Conservation (phyloP, 2,888 invertebrate species). For the Tenthredo mesomela region DNA sequence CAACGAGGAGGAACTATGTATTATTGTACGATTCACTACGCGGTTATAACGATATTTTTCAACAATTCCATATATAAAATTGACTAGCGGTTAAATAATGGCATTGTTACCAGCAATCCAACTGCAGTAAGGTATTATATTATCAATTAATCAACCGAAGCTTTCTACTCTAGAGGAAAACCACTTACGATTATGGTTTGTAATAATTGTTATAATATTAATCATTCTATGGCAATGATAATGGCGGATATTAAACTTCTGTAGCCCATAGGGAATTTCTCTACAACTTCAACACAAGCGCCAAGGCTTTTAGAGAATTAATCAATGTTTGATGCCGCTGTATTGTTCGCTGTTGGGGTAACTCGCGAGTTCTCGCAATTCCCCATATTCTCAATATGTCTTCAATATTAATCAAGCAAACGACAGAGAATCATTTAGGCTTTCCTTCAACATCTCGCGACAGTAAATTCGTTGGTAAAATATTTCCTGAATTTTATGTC, state of each 20-base stretch:
- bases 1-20: background rate
- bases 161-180: slow-evolving; percentile 11
- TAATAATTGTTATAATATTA: slow-evolving; percentile 19
- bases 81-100: slow-evolving; percentile 19
- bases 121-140: background rate
- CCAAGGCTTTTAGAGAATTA: background rate
- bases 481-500: background rate
- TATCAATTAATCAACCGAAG: background rate
- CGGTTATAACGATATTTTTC: slow-evolving; percentile 9
- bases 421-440: background rate
- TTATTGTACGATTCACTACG: background rate
- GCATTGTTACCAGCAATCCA: background rate
- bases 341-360: slow-evolving; percentile 16
- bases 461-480: background rate
- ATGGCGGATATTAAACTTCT: background rate
- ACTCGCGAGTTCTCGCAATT: slow-evolving; percentile 3
- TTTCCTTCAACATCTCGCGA: background rate
- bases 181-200: slow-evolving; percentile 6
- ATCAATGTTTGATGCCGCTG: slow-evolving; percentile 27
- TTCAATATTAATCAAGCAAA: slow-evolving; percentile 23
- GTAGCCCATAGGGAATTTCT: background rate
- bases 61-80: slow-evolving; percentile 28
- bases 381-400: background rate
- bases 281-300: slow-evolving; percentile 26
- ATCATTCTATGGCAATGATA: background rate